These are phyloP conservation scores for Bubo scandiacus DNA, from an alignment of 2,113 vertebrate species.

Conservation along the genomic window DNA sequence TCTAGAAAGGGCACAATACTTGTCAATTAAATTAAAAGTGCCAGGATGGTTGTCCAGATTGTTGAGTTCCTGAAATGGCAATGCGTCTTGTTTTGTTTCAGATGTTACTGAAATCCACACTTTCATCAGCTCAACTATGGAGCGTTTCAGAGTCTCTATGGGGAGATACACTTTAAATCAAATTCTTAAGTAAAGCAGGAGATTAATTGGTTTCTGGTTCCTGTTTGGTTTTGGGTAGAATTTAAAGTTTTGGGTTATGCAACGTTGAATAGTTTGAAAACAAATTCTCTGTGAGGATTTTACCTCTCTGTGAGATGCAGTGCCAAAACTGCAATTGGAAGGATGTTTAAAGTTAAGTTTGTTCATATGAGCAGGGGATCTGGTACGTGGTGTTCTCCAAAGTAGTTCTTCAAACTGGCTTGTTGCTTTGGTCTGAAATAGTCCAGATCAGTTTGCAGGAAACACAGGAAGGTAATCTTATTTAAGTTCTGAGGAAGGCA, in stretches of 20 bases:
- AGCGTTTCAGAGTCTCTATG: neutral
- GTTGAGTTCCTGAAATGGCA: constrained; percentile 23
- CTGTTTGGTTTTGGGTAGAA: neutral
- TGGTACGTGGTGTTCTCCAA: neutral
- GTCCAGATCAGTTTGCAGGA: neutral
- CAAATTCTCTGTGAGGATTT: neutral
- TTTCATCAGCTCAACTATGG: neutral
- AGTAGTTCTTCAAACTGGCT: neutral
- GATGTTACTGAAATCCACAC: neutral
- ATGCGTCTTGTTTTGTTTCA: neutral
- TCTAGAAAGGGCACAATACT: constrained; percentile 19
- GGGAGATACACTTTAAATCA: neutral
- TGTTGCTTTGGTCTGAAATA: neutral
- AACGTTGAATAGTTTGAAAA: neutral
- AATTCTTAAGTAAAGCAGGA: neutral
- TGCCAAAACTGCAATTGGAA: neutral
- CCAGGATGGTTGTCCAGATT: constrained; percentile 28
- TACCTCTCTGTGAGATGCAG: neutral
- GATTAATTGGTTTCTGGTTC: neutral
- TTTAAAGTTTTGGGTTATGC: neutral
- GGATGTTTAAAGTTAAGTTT: neutral
- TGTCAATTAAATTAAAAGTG: constrained; percentile 58
- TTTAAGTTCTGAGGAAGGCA: neutral
- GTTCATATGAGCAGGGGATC: neutral
- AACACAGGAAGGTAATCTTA: neutral